phyloP scores from a whole-genome alignment of 1,140 invertebrate species.

The Tetramorium alpestre region DNA sequence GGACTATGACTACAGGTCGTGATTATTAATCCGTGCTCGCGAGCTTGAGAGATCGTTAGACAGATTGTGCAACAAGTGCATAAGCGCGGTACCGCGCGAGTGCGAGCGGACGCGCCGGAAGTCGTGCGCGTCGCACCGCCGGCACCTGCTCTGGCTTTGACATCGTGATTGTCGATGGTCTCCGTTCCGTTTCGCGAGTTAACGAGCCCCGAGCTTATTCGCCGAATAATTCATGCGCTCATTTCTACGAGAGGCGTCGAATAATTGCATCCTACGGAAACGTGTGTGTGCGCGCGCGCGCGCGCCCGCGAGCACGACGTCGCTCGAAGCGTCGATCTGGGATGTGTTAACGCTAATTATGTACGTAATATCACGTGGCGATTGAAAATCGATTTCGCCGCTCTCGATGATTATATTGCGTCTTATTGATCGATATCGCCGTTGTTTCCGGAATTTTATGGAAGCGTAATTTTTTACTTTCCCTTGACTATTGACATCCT shows the following conservation, averaged over 20 bases:
- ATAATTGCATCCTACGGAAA: conserved; percentile 70
- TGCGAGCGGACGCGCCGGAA: conserved; percentile 75
- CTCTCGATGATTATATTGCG: neutral
- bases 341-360: conserved; percentile 67
- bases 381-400: conserved; percentile 9
- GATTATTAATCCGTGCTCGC: conserved; percentile 82
- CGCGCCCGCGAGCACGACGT: neutral
- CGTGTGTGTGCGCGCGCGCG: neutral
- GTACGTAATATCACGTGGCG: conserved; percentile 42
- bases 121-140: conserved; percentile 69
- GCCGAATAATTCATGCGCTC: conserved; percentile 73
- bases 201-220: conserved; percentile 61
- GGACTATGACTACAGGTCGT: conserved; percentile 70
- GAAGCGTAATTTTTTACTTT: conserved; percentile 4
- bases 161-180: conserved; percentile 72
- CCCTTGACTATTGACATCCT: neutral
- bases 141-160: conserved; percentile 73
- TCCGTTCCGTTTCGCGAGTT: conserved; percentile 65
- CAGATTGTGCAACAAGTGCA: conserved; percentile 71
- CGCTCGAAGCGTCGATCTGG: conserved; percentile 44
- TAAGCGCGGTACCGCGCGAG: conserved; percentile 43
- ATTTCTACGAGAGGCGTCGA: conserved; percentile 64
- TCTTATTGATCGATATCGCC: neutral
- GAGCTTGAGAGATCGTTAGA: conserved; percentile 73
- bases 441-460: neutral